Base-by-base conservation (phyloP, 2,113 vertebrate species). In the Periophthalmodon schlosseri region DNA sequence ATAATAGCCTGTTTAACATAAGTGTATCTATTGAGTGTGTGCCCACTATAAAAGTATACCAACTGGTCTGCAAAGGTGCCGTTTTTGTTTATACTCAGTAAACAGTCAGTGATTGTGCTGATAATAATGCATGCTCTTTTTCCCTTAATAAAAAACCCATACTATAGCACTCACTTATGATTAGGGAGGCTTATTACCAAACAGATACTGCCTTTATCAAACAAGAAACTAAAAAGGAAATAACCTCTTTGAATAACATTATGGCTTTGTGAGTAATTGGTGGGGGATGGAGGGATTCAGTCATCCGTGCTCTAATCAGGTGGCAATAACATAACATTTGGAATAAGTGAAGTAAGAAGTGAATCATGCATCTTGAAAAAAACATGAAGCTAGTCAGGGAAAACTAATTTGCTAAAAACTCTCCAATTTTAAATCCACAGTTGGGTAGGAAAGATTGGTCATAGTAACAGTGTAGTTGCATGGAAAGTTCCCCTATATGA, bases 1-100 rank as follows among this genome's bases (percentile, higher is more conserved):
- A 10, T 44, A 44, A 44, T 44, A 44, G 9, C 13, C 5, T 16
- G 57, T 28, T 28, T 85, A 83, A 52, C 50, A 16, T 13, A 39
- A 44, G 39, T 20, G 50, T 52, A 20, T 52, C 5, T 18, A 18
- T 16, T 52, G 18, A 18, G 50, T 20, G 50, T 20, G 4, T 52
- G 50, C 18, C 3, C 50, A 20, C 39, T 44, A 20, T 52, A 52
- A 52, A 52, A 20, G 18, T 20, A 20, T 50, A 6, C 50, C 4
- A 20, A 24, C 21, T 39, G 9, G 57, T 24, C 12, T 28, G 23
- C 57, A 60, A 13, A 9, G 8, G 0, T n/a, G 61, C 61, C 33
- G 2, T 36, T 14, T 20, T 20, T 63, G 28, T 34, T 63, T 6
- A 28, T 15, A 16, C 14, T 24, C 57, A 24, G 23, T 56, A 56